phyloP scores from a whole-genome alignment of 2,113 vertebrate species.

The Gymnarchus niloticus region DNA sequence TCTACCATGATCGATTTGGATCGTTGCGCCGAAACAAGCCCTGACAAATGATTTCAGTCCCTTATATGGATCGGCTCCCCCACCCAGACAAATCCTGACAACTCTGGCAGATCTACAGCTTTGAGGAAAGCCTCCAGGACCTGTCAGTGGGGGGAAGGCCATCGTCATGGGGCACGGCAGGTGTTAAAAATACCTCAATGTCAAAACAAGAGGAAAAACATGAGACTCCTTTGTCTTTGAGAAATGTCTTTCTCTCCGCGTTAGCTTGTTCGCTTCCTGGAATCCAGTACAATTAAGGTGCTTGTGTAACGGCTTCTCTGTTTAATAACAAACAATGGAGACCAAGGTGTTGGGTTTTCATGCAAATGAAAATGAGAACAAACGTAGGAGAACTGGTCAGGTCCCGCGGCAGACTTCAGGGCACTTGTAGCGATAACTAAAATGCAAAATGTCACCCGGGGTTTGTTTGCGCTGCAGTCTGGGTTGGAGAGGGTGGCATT shows the following conservation, averaged over 20 bases:
- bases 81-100: slow-evolving; percentile 5
- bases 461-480: neutral
- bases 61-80: neutral
- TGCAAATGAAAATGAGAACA: neutral
- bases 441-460: neutral
- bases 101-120: slow-evolving; percentile 28
- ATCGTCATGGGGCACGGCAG: slow-evolving; percentile 44
- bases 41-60: slow-evolving; percentile 32
- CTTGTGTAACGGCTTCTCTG: neutral
- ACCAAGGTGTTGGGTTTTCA: neutral
- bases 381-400: neutral
- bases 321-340: neutral
- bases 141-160: slow-evolving; percentile 39
- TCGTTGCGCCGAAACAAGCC: slow-evolving; percentile 31
- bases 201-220: slow-evolving; percentile 39
- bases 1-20: slow-evolving; percentile 28
- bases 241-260: slow-evolving; percentile 30
- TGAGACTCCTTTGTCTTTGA: slow-evolving; percentile 35
- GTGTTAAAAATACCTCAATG: slow-evolving; percentile 54
- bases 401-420: neutral
- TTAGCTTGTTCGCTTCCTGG: slow-evolving; percentile 17
- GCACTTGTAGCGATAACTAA: neutral
- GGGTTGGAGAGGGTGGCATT: neutral
- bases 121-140: slow-evolving; percentile 31
- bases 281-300: neutral